phyloP scores from a whole-genome alignment of 2,888 invertebrate species.

The Zaprionus lineosus region DNA sequence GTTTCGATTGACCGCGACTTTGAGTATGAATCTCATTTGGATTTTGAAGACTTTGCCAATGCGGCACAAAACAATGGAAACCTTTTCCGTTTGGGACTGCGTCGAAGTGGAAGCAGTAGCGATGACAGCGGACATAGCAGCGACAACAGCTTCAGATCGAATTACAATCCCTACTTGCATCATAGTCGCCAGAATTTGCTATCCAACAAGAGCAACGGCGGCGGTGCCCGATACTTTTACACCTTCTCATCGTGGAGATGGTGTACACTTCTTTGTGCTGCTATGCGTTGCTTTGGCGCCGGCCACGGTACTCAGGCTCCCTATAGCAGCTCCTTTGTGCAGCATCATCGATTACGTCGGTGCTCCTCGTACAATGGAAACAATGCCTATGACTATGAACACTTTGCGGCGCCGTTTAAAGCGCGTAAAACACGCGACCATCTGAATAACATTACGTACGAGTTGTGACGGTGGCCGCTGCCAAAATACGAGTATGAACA shows the following conservation, averaged over 20 bases:
- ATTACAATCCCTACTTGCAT: conserved; percentile 81
- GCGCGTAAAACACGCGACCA: conserved; percentile 81
- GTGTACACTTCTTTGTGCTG: conserved; percentile 82
- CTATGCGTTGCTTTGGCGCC: conserved; percentile 83
- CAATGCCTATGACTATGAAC: conserved; percentile 77
- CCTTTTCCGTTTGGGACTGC: conserved; percentile 75
- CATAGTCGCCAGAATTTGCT: conserved; percentile 80
- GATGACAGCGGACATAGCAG: conserved; percentile 79
- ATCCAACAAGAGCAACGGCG: conserved; percentile 61
- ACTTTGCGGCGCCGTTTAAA: conserved; percentile 80
- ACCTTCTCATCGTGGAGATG: conserved; percentile 82
- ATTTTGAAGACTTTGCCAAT: conserved; percentile 69
- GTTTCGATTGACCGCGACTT: conserved; percentile 82
- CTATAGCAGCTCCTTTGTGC: conserved; percentile 77
- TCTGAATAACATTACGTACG: conserved; percentile 82
- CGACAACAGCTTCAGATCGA: conserved; percentile 80
- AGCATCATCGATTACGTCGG: conserved; percentile 76
- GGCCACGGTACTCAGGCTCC: conserved; percentile 70
- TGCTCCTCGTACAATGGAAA: conserved; percentile 78
- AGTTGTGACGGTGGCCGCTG: conserved; percentile 82
- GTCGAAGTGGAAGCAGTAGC: conserved; percentile 71
- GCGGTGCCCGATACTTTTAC: conserved; percentile 74
- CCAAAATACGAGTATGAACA: conserved; percentile 24
- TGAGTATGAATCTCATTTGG: conserved; percentile 71
- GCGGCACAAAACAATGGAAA: conserved; percentile 79